Evolutionary conservation across 2,888 invertebrate genomes (phyloP).

Genomic region (Colletes collaris): DNA sequence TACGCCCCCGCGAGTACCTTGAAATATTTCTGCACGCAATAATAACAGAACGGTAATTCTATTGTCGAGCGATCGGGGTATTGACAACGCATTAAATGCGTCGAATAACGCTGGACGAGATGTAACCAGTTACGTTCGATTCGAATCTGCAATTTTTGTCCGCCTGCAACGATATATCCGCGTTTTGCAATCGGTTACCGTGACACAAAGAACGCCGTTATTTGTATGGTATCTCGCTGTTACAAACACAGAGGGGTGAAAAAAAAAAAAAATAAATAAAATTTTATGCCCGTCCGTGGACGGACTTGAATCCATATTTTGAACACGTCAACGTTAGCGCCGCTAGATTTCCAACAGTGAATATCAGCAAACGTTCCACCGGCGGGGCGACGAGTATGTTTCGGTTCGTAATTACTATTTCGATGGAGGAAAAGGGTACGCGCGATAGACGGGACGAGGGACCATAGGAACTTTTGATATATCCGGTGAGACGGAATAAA

Average conservation of each 20-base stretch:
- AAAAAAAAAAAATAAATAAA: no score
- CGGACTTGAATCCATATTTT: no score
- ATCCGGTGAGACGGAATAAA: slow-evolving; percentile 37
- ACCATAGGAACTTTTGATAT: slow-evolving; percentile 6
- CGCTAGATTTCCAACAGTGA: no score
- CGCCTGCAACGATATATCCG: neutral
- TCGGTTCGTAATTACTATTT: slow-evolving; percentile 15
- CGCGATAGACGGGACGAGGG: neutral
- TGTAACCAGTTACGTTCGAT: neutral
- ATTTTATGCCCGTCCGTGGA: no score
- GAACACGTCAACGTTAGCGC: no score
- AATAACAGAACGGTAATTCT: slow-evolving; percentile 29
- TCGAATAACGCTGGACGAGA: neutral
- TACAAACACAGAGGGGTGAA: no score
- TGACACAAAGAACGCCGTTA: neutral
- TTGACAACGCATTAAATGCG: slow-evolving; percentile 19
- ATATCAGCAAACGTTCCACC: no score
- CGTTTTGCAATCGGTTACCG: neutral
- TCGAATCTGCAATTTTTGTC: neutral
- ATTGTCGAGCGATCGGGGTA: slow-evolving; percentile 44
- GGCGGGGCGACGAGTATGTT: no score
- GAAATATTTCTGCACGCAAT: slow-evolving; percentile 25
- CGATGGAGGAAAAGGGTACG: neutral
- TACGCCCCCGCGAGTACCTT: neutral
- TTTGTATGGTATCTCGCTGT: no score